Conservation (phyloP, 1,140 invertebrate species). For the Leptopilina boulardi region DNA sequence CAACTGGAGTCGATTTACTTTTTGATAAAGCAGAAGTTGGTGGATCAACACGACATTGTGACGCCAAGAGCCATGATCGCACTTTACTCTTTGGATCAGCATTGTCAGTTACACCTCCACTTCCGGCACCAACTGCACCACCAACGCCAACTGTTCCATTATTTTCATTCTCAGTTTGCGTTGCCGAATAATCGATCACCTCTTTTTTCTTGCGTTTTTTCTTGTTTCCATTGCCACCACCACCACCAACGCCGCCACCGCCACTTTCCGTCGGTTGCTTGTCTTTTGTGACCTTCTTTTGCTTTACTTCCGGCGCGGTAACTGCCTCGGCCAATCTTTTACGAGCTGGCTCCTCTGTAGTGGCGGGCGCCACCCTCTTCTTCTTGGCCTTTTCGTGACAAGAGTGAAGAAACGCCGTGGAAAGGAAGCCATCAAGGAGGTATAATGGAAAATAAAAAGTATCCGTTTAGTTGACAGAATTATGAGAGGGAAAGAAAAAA, state of each 20-base stretch:
- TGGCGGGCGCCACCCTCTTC: slow-evolving; percentile 57
- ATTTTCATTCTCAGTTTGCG: slow-evolving; percentile 77
- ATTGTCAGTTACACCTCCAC: slow-evolving; percentile 60
- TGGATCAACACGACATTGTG: slow-evolving; percentile 74
- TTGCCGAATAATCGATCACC: slow-evolving; percentile 86
- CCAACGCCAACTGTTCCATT: slow-evolving; percentile 39
- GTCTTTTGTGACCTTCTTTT: slow-evolving; percentile 60
- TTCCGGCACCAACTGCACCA: not conserved
- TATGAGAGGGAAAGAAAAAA: not conserved
- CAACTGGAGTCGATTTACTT: slow-evolving; percentile 84
- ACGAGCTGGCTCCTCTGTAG: slow-evolving; percentile 55
- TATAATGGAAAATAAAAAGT: slow-evolving; percentile 8
- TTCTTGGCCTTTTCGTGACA: slow-evolving; percentile 60
- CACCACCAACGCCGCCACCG: too few species aligned
- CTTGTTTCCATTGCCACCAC: slow-evolving; percentile 58
- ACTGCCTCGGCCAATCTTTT: slow-evolving; percentile 55
- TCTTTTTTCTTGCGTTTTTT: slow-evolving; percentile 80
- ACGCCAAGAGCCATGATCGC: slow-evolving; percentile 88
- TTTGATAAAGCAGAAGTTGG: slow-evolving; percentile 74
- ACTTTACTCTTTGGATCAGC: slow-evolving; percentile 88
- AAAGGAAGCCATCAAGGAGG: not conserved
- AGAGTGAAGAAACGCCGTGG: not conserved
- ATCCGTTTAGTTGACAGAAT: not conserved
- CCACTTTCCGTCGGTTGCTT: slow-evolving; percentile 53
- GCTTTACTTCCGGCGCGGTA: slow-evolving; percentile 49